These are phyloP conservation scores for Morphnarchus princeps DNA, from an alignment of 2,113 vertebrate species.

Conservation along the genomic window DNA sequence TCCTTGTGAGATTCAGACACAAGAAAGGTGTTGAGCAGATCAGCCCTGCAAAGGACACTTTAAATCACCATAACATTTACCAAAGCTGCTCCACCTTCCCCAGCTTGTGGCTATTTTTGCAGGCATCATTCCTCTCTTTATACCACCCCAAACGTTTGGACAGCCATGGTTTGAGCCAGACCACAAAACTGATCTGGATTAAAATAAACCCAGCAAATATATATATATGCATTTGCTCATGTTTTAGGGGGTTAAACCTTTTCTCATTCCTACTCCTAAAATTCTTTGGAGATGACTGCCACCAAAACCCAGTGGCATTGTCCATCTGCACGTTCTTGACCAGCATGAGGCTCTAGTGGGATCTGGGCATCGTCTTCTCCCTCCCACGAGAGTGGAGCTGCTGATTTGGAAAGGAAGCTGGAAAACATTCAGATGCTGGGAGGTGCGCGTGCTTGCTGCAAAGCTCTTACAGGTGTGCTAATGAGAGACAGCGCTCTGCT, in stretches of 20 bases:
- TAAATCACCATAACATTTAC: neutral
- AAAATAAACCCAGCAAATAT: neutral
- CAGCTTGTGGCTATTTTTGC: neutral
- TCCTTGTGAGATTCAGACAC: neutral
- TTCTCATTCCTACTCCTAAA: neutral
- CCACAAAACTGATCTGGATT: neutral
- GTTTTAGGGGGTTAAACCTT: neutral
- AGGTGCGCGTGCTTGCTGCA: neutral
- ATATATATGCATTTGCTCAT: neutral
- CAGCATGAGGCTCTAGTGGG: neutral
- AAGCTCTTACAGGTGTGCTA: conserved; percentile 37
- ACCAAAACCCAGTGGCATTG: neutral
- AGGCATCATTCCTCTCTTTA: neutral
- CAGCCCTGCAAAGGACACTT: neutral
- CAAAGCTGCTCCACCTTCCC: neutral
- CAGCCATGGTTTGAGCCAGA: neutral
- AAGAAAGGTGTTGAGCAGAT: neutral
- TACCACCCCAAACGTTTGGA: too few relatives aligned
- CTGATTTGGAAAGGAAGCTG: neutral
- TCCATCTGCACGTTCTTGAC: accelerated
- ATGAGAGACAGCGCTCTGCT: conserved; percentile 13
- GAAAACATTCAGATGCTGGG: neutral
- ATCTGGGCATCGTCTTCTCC: neutral
- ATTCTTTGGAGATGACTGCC: neutral
- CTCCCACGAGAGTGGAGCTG: neutral